Base-by-base conservation (phyloP, 2,797 vertebrate species). In the Psittacula echo region DNA sequence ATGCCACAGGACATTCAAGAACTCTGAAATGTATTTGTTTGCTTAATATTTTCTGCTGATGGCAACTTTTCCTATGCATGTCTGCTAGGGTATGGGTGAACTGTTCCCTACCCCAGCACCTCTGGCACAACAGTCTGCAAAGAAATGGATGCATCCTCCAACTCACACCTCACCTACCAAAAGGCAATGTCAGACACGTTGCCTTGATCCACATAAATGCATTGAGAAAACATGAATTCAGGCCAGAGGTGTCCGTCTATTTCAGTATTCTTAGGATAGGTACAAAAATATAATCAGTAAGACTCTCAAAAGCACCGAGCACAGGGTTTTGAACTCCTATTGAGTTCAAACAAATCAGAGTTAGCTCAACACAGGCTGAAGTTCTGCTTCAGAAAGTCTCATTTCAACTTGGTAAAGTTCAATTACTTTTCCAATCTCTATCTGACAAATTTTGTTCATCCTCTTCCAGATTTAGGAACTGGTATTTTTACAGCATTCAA, bases 361-460 rank as follows among this genome's bases (percentile, higher is more conserved):
- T 61, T 84, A 72, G 27, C 20, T 82, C 41, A 67, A 67, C 27
- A 34, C 10, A 87, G 37, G 44, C 26, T 85, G 65, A 84, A 87
- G 17, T 66, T 66, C 74, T 74, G 37, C 67, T 90, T 76, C 88
- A 37, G 29, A 84, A 60, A 90, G 45, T 13, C n/a, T 92, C 34
- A 13, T 84, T 95, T 89, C 51, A 82, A 67, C 70, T 70, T 51
- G 21, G 34, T 67, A 71, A 89, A 90, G 88, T 90, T 75, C 66
- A 92, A 76, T 92, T 89, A 80, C 42, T 86, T 94, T 75, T 75
- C 72, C 62, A 68, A 8, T 85, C 6, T 54, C 61, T 71, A 29
- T 58, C 34, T 82, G 78, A 85, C 45, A 84, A 80, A 56, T 87
- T 89, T 72, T 92, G 8, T 37, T 76, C 88, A 82, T 85, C n/a